Base-by-base conservation (phyloP, 2,888 invertebrate species). In the Caenorhabditis sp. region DNA sequence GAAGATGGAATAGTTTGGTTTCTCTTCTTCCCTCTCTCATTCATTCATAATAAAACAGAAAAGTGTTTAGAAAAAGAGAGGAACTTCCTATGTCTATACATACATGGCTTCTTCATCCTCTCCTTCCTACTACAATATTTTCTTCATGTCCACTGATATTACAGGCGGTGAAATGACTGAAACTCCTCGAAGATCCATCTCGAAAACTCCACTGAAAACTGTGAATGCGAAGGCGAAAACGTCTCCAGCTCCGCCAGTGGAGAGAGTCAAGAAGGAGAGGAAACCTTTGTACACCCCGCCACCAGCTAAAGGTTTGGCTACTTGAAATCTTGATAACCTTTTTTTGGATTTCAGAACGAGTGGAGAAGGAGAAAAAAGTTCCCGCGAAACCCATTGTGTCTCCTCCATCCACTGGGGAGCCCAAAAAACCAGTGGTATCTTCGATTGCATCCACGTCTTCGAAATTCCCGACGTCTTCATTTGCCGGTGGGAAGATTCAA, bases 221-320 rank as follows among this genome's bases (percentile, higher is more conserved):
- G 72, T 82, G 26, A 85, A 84, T 49, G 80, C 69, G 8, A 75
- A 79, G 28, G 58, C 66, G 26, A 75, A 74, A 38, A 58, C 72
- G 31, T 64, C 76, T 5, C 76, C 82, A 19, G 73, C 82, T 31
- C 83, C 86, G 22, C 80, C 82, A 24, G 80, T 84, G 5, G 87
- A 87, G 54, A 47, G 85, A 51, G 69, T 51, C 19, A 87, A 87
- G 59, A 85, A 85, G 64, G 85, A 87, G 49, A 66, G 87, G 28
- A 87, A 88, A 51, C 88, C 86, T 28, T 74, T 86, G 63, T 86
- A 86, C 63, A 83, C 81, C n/a, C 70, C 87, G 24, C 87, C 87
- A 12, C 85, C 87, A 26, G 81, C 86, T 2, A 87, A 87, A 84
- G 86, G 84, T 85, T 31, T 69, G 38, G 12, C 22, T 16, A 8